Conservation (phyloP, 2,113 vertebrate genomes). For the Forbesichthys papilliferus region DNA sequence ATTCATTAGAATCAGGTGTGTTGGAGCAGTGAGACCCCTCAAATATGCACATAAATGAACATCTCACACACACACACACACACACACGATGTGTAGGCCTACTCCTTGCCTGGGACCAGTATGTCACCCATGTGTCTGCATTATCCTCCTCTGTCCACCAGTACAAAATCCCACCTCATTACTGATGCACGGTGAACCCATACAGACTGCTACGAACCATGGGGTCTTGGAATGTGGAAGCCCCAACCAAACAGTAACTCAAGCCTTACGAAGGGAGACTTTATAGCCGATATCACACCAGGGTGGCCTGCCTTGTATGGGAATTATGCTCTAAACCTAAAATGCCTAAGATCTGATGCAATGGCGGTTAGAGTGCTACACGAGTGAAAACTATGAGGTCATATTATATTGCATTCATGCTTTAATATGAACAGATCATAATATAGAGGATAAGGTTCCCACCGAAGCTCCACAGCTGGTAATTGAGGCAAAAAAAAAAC, state of each 20-base stretch:
- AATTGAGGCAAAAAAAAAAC: slow-evolving; percentile 9
- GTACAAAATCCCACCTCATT: slow-evolving; percentile 66
- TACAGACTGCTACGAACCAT: slow-evolving; percentile 24
- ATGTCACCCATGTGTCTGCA: background rate
- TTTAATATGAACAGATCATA: background rate
- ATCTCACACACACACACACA: no score
- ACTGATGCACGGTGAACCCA: slow-evolving; percentile 49
- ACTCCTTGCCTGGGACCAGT: background rate
- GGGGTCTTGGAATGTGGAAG: slow-evolving; percentile 58
- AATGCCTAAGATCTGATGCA: no score
- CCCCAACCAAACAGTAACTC: slow-evolving; percentile 21
- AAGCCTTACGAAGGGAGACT: slow-evolving; percentile 9
- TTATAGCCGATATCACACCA: slow-evolving; percentile 7
- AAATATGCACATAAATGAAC: no score
- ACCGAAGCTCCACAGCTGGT: slow-evolving; percentile 37
- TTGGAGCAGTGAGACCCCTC: no score
- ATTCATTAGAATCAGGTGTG: no score
- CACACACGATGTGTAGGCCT: no score
- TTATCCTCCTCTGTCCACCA: slow-evolving; percentile 9
- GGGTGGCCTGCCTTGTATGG: background rate
- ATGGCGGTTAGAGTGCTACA: no score
- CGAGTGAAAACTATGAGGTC: no score
- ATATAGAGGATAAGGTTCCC: background rate
- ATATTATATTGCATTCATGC: background rate
- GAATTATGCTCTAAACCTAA: no score